These are phyloP conservation scores for Ornithoptera priamus DNA, from an alignment of 2,888 invertebrate genomes.

Conservation along the genomic window DNA sequence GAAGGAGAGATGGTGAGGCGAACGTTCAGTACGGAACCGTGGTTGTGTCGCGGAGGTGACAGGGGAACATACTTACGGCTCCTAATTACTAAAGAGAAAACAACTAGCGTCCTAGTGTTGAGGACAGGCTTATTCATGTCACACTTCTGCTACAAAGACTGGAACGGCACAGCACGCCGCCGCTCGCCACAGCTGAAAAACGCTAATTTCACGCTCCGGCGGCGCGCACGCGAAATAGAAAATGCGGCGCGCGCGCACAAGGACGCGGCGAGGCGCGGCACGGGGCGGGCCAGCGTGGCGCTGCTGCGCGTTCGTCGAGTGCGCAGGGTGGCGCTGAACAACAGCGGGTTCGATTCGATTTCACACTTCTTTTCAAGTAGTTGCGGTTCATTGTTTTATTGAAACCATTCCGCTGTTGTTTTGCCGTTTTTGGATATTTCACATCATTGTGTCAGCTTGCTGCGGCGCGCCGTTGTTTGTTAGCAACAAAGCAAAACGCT, in stretches of 20 bases:
- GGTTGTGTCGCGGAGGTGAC: neutral
- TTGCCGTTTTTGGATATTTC: neutral
- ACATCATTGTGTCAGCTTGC: neutral
- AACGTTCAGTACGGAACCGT: too few species aligned
- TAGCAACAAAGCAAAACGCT: too few species aligned
- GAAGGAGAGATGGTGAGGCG: too few species aligned
- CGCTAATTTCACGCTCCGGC: conserved; percentile 50
- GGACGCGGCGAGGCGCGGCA: conserved; percentile 36
- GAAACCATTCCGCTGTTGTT: neutral
- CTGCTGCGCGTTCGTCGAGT: neutral
- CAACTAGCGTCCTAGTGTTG: too few species aligned
- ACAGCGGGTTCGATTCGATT: neutral
- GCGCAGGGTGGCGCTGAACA: neutral
- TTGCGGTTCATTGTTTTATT: neutral
- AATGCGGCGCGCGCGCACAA: conserved; percentile 34
- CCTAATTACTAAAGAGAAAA: too few species aligned
- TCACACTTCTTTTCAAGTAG: neutral
- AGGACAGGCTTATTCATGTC: too few species aligned
- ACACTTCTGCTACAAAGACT: too few species aligned
- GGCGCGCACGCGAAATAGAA: conserved; percentile 28
- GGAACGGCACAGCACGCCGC: too few species aligned
- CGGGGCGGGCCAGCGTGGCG: too few species aligned
- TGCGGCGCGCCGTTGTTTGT: neutral
- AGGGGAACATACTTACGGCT: too few species aligned
- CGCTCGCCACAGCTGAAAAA: conserved; percentile 13